These are phyloP conservation scores for Cynaeus angustus DNA, from an alignment of 2,888 invertebrate genomes.

Conservation along the genomic window DNA sequence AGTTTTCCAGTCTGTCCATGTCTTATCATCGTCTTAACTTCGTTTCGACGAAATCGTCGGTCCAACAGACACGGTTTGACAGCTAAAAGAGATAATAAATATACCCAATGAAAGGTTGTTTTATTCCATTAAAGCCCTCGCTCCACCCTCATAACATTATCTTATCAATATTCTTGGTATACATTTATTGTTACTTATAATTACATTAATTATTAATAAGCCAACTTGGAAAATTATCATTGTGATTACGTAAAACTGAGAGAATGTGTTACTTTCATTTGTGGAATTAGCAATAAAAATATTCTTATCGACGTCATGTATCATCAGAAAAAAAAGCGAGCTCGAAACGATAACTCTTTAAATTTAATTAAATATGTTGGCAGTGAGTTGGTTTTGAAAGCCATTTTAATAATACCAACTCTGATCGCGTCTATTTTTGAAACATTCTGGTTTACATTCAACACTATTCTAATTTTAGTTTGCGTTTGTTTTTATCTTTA, in stretches of 20 bases:
- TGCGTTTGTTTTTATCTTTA: conserved; percentile 55
- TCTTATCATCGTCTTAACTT: conserved; percentile 15
- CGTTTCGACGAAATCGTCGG: conserved; percentile 30
- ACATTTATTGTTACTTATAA: background rate
- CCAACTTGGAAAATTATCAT: conserved; percentile 8
- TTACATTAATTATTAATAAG: conserved; percentile 28
- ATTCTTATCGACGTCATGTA: too few species aligned
- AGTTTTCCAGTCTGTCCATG: conserved; percentile 31
- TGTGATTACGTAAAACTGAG: conserved; percentile 26
- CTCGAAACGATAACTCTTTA: background rate
- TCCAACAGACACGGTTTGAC: conserved; percentile 34
- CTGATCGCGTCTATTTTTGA: conserved; percentile 57
- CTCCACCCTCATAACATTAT: conserved; percentile 10
- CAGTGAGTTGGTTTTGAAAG: conserved; percentile 46
- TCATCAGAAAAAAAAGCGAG: too few species aligned
- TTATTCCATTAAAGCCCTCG: conserved; percentile 23
- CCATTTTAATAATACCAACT: conserved; percentile 55
- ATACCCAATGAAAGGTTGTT: conserved; percentile 25
- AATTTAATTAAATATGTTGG: conserved; percentile 50
- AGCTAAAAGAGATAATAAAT: conserved; percentile 45
- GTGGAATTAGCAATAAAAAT: background rate
- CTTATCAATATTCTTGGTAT: conserved; percentile 17
- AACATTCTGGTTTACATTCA: conserved; percentile 56
- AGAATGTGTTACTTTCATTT: conserved; percentile 46
- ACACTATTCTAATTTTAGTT: conserved; percentile 56